Conservation (phyloP, 2,113 vertebrate species). For the Gadus chalcogrammus region DNA sequence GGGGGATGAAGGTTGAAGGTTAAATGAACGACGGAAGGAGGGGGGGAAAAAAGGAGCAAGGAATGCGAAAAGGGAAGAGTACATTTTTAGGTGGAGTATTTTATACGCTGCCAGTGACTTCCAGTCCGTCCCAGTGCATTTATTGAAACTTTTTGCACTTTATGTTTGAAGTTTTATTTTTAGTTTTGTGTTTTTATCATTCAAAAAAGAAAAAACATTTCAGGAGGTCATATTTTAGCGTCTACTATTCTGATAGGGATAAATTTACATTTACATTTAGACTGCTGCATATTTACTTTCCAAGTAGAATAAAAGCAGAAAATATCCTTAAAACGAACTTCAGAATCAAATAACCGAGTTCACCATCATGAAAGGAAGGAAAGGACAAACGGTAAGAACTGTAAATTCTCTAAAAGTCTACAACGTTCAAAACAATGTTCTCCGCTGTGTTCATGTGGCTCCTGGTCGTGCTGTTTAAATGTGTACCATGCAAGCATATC, state of each 20-base stretch:
- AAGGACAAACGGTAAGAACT: constrained; percentile 16
- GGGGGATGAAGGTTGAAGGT: constrained; percentile 13
- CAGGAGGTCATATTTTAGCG: constrained; percentile 51
- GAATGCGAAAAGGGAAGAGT: constrained; percentile 53
- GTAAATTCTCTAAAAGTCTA: constrained; percentile 4
- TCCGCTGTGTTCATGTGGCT: constrained; percentile 39
- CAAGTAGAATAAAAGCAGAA: constrained; percentile 19
- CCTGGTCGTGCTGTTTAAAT: constrained; percentile 14
- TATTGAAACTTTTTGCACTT: constrained; percentile 69
- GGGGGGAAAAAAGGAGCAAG: constrained; percentile 14
- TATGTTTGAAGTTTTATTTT: constrained; percentile 58
- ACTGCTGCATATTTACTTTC: constrained; percentile 23
- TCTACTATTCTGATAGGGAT: constrained; percentile 52
- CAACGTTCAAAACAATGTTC: constrained; percentile 16
- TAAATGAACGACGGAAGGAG: constrained; percentile 16
- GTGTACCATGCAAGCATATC: constrained; percentile 34
- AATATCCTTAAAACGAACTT: constrained; percentile 12
- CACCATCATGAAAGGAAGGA: constrained; percentile 9
- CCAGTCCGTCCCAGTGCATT: constrained; percentile 66
- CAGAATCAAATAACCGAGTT: constrained; percentile 30
- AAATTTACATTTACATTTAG: constrained; percentile 45
- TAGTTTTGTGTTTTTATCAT: constrained; percentile 46
- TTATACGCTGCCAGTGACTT: constrained; percentile 63
- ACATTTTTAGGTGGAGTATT: constrained; percentile 51
- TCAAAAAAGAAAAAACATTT: constrained; percentile 43